A percentile compares a stretch with the other conserved stretches of the same genome.
Conservation (phyloP, 2,113 vertebrate species). For the Myrmophylax atrothorax region DNA sequence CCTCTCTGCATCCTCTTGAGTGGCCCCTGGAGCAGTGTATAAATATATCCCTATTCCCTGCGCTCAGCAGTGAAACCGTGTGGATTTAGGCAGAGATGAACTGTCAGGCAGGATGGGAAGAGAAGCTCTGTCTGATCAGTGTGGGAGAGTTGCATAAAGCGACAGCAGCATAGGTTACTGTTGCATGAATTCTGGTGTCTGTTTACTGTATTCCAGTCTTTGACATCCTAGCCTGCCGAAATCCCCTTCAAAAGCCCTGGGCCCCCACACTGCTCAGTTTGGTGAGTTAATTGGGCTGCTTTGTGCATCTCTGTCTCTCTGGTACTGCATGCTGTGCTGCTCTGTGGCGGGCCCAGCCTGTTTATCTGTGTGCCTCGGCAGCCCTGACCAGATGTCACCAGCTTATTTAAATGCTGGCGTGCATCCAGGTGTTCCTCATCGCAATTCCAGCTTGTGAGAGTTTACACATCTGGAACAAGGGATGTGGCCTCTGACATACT, state of each 20-base stretch:
- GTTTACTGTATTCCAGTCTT: neutral
- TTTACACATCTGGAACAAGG: slow-evolving; percentile 60
- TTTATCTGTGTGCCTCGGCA: neutral
- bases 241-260: neutral
- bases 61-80: neutral
- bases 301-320: neutral
- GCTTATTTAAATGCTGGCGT: slow-evolving; percentile 37
- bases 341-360: neutral
- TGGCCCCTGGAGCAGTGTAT: neutral
- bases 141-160: neutral
- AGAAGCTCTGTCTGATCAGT: neutral
- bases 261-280: neutral
- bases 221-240: neutral
- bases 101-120: neutral
- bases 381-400: slow-evolving; percentile 52
- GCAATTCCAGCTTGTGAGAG: slow-evolving; percentile 16
- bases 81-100: neutral
- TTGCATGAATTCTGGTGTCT: neutral
- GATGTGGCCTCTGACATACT: slow-evolving; percentile 55
- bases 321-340: neutral
- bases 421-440: slow-evolving; percentile 23
- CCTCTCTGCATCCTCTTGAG: neutral
- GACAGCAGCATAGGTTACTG: neutral
- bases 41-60: neutral
- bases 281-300: slow-evolving; percentile 36